phyloP scores from a whole-genome alignment of 2,113 vertebrate genomes.

The Erythrocercus mccallii region DNA sequence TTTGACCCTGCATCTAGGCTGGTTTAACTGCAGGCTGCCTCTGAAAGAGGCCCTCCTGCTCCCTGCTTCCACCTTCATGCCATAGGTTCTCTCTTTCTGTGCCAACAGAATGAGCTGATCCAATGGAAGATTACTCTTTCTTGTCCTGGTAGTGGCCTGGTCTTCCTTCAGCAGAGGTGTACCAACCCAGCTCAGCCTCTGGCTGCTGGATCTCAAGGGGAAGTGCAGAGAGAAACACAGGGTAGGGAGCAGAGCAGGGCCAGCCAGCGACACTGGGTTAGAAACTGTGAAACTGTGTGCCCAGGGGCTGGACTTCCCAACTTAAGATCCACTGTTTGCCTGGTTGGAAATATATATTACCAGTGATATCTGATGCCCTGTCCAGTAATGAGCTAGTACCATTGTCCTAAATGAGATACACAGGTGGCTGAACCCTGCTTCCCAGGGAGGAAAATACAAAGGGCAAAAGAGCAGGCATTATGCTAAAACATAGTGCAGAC shows the following conservation, averaged over 20 bases:
- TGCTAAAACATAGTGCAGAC: not conserved
- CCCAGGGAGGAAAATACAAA: not conserved
- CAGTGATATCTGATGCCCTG: not conserved
- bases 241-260: not conserved
- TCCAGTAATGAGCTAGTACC: not conserved
- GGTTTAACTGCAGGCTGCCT: not conserved
- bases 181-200: not conserved
- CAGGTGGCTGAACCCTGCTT: not conserved
- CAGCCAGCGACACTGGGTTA: not conserved
- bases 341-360: not conserved
- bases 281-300: not conserved
- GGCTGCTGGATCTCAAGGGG: not conserved
- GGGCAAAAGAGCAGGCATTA: not conserved
- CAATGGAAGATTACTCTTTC: not conserved
- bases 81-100: not conserved
- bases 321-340: not conserved
- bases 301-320: not conserved
- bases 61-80: not conserved
- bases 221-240: not conserved
- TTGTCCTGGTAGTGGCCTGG: not conserved
- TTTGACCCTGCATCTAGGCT: not conserved
- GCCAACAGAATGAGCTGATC: not conserved
- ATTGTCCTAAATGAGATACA: not conserved
- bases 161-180: not conserved
- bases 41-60: not conserved